Conservation (phyloP, 2,888 invertebrate genomes). For the Sthenelais limicola region DNA sequence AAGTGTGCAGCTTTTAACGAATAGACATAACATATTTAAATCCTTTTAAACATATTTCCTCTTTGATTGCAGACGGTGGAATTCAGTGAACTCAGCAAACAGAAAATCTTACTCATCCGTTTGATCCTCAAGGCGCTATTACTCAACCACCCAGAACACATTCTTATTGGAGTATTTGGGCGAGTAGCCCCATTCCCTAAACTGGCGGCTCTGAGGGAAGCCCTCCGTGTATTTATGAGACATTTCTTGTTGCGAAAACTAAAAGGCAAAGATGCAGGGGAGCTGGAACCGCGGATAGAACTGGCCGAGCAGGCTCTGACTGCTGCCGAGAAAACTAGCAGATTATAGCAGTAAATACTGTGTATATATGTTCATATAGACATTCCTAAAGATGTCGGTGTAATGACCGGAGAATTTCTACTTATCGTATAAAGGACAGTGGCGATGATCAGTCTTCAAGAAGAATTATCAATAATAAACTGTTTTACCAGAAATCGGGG, state of each 20-base stretch:
- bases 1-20: no score
- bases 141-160: conserved; percentile 78
- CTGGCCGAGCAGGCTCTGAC: conserved; percentile 55
- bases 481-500: no score
- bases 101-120: conserved; percentile 84
- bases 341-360: no score
- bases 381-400: no score
- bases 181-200: conserved; percentile 83
- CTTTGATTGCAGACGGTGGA: conserved; percentile 79
- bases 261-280: conserved; percentile 44
- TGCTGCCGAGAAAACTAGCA: conserved; percentile 22
- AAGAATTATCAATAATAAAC: no score
- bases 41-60: conserved; percentile 17
- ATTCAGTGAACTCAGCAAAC: conserved; percentile 87
- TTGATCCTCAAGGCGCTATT: conserved; percentile 84
- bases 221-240: conserved; percentile 86
- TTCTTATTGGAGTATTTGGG: conserved; percentile 79
- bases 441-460: no score
- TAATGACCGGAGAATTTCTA: no score
- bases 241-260: conserved; percentile 82
- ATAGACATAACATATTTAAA: conserved; percentile 35
- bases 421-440: no score
- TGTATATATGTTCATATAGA: no score
- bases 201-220: conserved; percentile 83
- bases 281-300: conserved; percentile 54